These are phyloP conservation scores for Congeria kusceri DNA, from an alignment of 2,888 invertebrate genomes.

Conservation along the genomic window DNA sequence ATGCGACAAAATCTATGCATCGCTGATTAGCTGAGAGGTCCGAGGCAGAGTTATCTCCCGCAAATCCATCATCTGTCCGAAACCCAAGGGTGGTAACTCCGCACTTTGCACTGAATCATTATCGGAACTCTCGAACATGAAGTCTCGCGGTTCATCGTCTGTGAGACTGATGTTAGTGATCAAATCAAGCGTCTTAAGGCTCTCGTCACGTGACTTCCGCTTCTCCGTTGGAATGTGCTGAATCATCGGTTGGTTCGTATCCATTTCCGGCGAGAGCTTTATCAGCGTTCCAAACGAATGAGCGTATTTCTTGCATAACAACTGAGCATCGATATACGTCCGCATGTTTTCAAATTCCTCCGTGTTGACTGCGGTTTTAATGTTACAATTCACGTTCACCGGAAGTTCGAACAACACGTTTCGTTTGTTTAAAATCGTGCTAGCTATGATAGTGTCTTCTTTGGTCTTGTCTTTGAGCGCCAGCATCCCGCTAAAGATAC, in stretches of 20 bases:
- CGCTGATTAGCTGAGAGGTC: constrained; percentile 43
- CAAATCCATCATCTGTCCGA: constrained; percentile 70
- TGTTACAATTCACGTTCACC: constrained; percentile 49
- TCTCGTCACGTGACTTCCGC: constrained; percentile 65
- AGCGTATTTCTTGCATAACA: constrained; percentile 75
- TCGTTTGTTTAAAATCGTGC: constrained; percentile 75
- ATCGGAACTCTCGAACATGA: constrained; percentile 70
- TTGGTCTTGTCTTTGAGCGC: constrained; percentile 58
- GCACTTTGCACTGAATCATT: constrained; percentile 70
- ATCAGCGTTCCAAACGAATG: constrained; percentile 72
- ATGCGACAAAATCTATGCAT: constrained; percentile 16
- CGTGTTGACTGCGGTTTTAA: constrained; percentile 58
- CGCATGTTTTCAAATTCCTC: constrained; percentile 65
- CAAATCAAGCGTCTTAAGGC: constrained; percentile 74
- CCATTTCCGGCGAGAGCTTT: constrained; percentile 76
- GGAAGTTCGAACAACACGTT: constrained; percentile 80
- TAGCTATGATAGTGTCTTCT: constrained; percentile 72
- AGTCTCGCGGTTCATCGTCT: constrained; percentile 71
- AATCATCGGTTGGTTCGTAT: constrained; percentile 72
- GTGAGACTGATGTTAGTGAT: constrained; percentile 77
- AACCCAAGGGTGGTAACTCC: constrained; percentile 53
- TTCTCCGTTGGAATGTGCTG: constrained; percentile 76
- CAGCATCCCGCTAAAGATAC: constrained; percentile 79
- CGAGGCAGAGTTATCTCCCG: constrained; percentile 59
- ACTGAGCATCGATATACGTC: constrained; percentile 73